phyloP scores from a whole-genome alignment of 2,888 invertebrate species.

The Drosophila lutescens region DNA sequence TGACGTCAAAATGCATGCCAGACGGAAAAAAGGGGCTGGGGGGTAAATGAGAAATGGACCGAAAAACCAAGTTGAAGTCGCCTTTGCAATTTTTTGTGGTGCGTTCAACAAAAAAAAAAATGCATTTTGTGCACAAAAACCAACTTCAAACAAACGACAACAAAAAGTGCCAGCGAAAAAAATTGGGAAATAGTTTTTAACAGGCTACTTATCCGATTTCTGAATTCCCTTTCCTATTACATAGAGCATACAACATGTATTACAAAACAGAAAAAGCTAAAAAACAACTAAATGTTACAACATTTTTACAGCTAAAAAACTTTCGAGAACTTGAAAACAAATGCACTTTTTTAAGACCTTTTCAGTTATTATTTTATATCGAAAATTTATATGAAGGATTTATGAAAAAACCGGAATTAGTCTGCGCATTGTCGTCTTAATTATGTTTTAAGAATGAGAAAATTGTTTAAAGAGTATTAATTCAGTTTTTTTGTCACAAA shows the following conservation, averaged over 20 bases:
- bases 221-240: neutral
- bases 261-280: no score
- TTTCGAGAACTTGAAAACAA: no score
- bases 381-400: no score
- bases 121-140: constrained; percentile 28
- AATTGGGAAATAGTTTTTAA: neutral
- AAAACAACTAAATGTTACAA: no score
- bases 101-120: constrained; percentile 63
- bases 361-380: no score
- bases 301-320: no score
- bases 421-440: no score
- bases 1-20: constrained; percentile 75
- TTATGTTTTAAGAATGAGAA: no score
- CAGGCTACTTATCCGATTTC: neutral
- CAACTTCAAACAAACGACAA: constrained; percentile 57
- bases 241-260: neutral
- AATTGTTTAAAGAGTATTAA: no score
- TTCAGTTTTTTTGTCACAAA: no score
- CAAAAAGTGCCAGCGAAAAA: constrained; percentile 27
- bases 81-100: constrained; percentile 74
- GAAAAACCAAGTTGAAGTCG: constrained; percentile 44
- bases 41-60: constrained; percentile 28
- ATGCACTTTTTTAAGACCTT: no score
- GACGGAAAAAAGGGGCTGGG: constrained; percentile 41
- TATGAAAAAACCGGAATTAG: no score